Evolutionary conservation across 2,113 vertebrate species (phyloP).

Genomic region (Ploceus nigricollis): DNA sequence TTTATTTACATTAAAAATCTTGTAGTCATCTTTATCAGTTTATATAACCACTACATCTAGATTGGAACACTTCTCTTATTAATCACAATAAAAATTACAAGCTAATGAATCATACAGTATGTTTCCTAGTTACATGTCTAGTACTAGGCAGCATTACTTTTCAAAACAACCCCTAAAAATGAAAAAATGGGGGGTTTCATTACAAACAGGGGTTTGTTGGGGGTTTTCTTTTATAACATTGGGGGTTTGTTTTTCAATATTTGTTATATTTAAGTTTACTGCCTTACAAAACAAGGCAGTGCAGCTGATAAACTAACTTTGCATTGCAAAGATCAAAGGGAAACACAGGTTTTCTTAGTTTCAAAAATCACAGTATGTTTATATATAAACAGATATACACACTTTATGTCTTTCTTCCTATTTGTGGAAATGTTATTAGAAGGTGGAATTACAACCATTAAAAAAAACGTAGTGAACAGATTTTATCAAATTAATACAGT

Average conservation of each 20-base stretch:
- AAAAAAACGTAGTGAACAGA: neutral
- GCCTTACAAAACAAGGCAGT: neutral
- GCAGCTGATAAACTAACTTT: neutral
- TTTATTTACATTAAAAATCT: neutral
- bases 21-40: neutral
- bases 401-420: neutral
- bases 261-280: neutral
- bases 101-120: neutral
- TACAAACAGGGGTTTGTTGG: neutral
- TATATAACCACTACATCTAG: neutral
- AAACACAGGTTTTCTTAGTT: neutral
- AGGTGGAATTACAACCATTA: neutral
- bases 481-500: neutral
- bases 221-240: no score
- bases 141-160: neutral
- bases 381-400: neutral
- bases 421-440: neutral
- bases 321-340: neutral
- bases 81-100: neutral
- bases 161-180: neutral
- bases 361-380: neutral
- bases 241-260: neutral
- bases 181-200: neutral
- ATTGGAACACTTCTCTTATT: neutral
- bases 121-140: neutral